Evolutionary conservation across 1,140 invertebrate species (phyloP).

Genomic region (Cyphomyrmex costatus): DNA sequence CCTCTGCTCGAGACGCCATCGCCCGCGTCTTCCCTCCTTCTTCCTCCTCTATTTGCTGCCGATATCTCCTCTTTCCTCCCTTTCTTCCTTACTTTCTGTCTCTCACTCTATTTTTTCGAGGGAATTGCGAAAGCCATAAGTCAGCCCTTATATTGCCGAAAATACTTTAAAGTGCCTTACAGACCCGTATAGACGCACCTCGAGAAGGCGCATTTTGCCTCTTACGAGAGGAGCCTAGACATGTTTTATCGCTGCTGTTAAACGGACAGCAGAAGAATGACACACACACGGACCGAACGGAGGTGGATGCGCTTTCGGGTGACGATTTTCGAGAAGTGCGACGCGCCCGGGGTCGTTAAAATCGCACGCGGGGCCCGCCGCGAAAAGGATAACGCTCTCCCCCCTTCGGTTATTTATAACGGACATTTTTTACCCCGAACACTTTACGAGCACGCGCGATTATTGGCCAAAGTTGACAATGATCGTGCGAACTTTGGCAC

Average conservation of each 20-base stretch:
- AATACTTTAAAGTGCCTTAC: conserved; percentile 86
- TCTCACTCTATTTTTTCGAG: conserved; percentile 67
- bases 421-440: conserved; percentile 37
- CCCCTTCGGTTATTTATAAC: conserved; percentile 65
- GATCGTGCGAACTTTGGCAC: not conserved
- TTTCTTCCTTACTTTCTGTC: conserved; percentile 36
- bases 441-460: conserved; percentile 44
- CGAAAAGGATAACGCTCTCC: conserved; percentile 46
- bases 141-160: conserved; percentile 85
- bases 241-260: conserved; percentile 81
- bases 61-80: conserved; percentile 24
- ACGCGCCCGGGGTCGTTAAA: conserved; percentile 76
- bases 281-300: conserved; percentile 54
- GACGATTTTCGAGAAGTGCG: conserved; percentile 65
- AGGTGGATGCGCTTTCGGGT: conserved; percentile 70
- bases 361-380: conserved; percentile 46
- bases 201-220: conserved; percentile 2
- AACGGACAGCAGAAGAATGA: conserved; percentile 75
- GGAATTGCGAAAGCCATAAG: conserved; percentile 84
- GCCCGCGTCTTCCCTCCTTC: conserved; percentile 42
- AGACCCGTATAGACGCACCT: conserved; percentile 53
- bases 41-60: conserved; percentile 1
- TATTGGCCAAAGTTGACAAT: conserved; percentile 3
- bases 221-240: conserved; percentile 60
- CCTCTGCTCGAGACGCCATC: conserved; percentile 72